phyloP scores from a whole-genome alignment of 2,888 invertebrate genomes.

The Seira sanloemensis region DNA sequence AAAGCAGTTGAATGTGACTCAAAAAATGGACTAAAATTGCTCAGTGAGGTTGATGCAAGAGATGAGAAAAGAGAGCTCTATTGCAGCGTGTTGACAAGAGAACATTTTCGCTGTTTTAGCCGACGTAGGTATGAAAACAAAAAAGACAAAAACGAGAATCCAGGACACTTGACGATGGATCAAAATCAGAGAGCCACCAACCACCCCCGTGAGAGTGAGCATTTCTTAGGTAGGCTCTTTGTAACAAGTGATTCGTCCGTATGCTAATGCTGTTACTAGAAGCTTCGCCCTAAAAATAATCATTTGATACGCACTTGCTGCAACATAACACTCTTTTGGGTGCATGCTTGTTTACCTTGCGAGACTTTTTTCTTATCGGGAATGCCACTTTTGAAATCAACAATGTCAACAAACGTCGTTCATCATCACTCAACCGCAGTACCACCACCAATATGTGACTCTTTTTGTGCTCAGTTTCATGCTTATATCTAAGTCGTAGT shows the following conservation, averaged over 20 bases:
- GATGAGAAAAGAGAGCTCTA: neutral
- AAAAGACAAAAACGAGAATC: neutral
- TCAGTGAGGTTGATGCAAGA: neutral
- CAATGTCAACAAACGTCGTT: slow-evolving; percentile 8
- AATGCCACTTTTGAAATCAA: neutral
- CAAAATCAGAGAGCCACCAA: neutral
- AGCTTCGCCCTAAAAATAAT: too few species aligned
- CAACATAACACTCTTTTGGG: too few species aligned
- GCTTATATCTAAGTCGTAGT: too few species aligned
- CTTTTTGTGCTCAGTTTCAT: neutral
- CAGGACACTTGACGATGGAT: neutral
- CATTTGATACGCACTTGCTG: too few species aligned
- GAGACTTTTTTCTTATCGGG: neutral
- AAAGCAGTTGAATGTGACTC: too few species aligned
- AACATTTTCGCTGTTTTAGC: neutral
- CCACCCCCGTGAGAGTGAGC: neutral
- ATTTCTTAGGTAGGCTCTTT: neutral
- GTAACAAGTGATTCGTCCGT: neutral
- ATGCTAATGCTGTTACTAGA: neutral
- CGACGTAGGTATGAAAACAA: neutral
- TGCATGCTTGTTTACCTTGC: too few species aligned
- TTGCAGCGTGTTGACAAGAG: too few species aligned
- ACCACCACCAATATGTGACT: too few species aligned
- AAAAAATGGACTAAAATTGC: too few species aligned
- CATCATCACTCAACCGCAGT: neutral